Evolutionary conservation across 2,113 vertebrate genomes (phyloP).

Genomic region (Pelodiscus sinensis): DNA sequence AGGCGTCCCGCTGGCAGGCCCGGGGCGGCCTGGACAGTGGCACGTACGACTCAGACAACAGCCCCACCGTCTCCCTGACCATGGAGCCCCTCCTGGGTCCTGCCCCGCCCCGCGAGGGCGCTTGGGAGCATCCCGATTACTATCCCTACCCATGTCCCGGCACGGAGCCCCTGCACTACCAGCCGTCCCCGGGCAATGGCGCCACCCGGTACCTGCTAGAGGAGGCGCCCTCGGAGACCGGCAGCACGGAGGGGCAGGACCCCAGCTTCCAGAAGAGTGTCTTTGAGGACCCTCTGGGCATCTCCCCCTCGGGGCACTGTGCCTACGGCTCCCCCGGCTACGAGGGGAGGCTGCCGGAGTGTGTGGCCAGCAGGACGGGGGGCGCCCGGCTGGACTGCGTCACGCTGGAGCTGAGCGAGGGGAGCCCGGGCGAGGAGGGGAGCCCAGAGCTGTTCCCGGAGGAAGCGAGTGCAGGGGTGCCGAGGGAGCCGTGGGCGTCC

Average conservation of each 20-base stretch:
- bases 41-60: slow-evolving; percentile 81
- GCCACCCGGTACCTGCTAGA: slow-evolving; percentile 75
- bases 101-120: background rate
- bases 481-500: slow-evolving; percentile 83
- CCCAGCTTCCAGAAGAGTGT: slow-evolving; percentile 77
- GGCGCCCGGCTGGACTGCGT: slow-evolving; percentile 4
- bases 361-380: background rate
- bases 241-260: slow-evolving; percentile 80
- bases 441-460: slow-evolving; percentile 72
- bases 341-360: slow-evolving; percentile 32
- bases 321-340: slow-evolving; percentile 7
- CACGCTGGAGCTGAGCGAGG: slow-evolving; percentile 15
- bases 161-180: slow-evolving; percentile 61
- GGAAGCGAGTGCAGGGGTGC: background rate
- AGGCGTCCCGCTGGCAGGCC: slow-evolving; percentile 71
- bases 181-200: slow-evolving; percentile 70
- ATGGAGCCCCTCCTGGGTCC: slow-evolving; percentile 91
- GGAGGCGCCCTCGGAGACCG: slow-evolving; percentile 64
- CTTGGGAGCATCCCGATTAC: slow-evolving; percentile 51
- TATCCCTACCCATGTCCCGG: background rate
- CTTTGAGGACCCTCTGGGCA: slow-evolving; percentile 82
- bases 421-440: slow-evolving; percentile 35
- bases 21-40: slow-evolving; percentile 61
- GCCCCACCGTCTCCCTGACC: slow-evolving; percentile 83
- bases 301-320: slow-evolving; percentile 66